Percentiles rank a stretch among this genome's conserved stretches.
Evolutionary conservation across 2,888 invertebrate species (phyloP).

Genomic region (Stenodera caucasica): DNA sequence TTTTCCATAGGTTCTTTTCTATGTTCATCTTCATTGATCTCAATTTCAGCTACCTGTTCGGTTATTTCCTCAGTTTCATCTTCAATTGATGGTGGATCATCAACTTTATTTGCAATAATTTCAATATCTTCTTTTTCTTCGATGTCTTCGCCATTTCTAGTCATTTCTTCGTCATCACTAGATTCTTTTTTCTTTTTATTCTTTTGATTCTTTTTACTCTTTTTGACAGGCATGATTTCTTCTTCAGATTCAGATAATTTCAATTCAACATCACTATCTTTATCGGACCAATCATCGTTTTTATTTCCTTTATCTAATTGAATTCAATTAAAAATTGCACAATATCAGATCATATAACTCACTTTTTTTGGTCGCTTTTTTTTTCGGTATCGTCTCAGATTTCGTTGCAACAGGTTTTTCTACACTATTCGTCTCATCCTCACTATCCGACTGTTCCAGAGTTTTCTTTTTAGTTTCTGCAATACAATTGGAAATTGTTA

Average conservation of each 20-base stretch:
- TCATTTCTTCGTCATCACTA: constrained; percentile 48
- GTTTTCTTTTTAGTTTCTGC: constrained; percentile 57
- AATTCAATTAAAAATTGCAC: background rate
- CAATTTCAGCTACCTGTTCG: constrained; percentile 26
- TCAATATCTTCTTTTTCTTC: constrained; percentile 18
- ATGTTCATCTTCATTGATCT: constrained; percentile 45
- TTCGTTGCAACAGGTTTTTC: constrained; percentile 8
- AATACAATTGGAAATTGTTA: constrained; percentile 55
- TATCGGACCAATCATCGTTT: constrained; percentile 47
- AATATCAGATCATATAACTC: constrained; percentile 11
- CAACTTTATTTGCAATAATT: constrained; percentile 23
- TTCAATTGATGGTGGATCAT: constrained; percentile 23
- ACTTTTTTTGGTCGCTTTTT: constrained; percentile 25
- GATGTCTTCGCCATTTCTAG: constrained; percentile 30
- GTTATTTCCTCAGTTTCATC: constrained; percentile 21
- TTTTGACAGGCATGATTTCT: constrained; percentile 44
- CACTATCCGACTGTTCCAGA: constrained; percentile 53
- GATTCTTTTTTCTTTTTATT: constrained; percentile 24
- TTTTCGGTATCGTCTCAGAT: constrained; percentile 20
- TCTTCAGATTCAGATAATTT: constrained; percentile 46
- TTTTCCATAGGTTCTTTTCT: constrained; percentile 58
- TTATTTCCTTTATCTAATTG: constrained; percentile 27
- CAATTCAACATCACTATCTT: constrained; percentile 43
- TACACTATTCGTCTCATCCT: constrained; percentile 45
- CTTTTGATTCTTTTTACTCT: constrained; percentile 46